phyloP scores from a whole-genome alignment of 2,797 vertebrate genomes.

The Xenops minutus region DNA sequence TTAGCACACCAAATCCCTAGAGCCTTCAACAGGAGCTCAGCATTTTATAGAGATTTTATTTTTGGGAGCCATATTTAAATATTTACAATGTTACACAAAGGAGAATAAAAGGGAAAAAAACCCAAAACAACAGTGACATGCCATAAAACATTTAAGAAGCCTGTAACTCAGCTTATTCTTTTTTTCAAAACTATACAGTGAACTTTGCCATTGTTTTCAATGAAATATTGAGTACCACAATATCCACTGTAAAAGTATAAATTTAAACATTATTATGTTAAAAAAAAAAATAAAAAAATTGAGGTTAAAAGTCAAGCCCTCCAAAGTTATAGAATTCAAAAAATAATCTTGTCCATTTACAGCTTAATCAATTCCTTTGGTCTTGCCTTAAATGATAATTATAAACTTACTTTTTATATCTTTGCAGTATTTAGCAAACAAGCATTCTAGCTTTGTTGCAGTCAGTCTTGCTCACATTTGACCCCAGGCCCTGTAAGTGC shows the following conservation, averaged over 20 bases:
- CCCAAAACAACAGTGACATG: not conserved
- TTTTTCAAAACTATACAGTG: not conserved
- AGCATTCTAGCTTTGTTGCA: fast-evolving
- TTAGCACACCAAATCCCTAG: not conserved
- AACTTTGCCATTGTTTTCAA: not conserved
- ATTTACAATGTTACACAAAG: constrained; percentile 44
- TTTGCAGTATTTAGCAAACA: not conserved
- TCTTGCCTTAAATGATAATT: not conserved
- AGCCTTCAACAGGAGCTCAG: constrained; percentile 8
- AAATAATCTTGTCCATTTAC: not conserved
- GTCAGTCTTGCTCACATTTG: not conserved
- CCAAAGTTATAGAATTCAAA: not conserved
- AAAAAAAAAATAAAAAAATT: not conserved
- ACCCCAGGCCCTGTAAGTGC: not conserved
- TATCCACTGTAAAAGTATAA: not conserved
- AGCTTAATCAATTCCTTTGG: not conserved
- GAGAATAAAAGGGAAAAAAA: not conserved
- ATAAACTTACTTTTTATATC: not conserved
- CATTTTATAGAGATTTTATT: constrained; percentile 40
- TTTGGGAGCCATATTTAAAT: constrained; percentile 57
- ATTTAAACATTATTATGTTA: not conserved
- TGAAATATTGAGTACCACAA: not conserved
- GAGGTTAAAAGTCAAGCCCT: not conserved
- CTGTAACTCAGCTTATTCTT: not conserved
- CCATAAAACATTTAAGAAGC: constrained; percentile 39